Conservation (phyloP, 1,140 invertebrate species). For the Battus philenor region DNA sequence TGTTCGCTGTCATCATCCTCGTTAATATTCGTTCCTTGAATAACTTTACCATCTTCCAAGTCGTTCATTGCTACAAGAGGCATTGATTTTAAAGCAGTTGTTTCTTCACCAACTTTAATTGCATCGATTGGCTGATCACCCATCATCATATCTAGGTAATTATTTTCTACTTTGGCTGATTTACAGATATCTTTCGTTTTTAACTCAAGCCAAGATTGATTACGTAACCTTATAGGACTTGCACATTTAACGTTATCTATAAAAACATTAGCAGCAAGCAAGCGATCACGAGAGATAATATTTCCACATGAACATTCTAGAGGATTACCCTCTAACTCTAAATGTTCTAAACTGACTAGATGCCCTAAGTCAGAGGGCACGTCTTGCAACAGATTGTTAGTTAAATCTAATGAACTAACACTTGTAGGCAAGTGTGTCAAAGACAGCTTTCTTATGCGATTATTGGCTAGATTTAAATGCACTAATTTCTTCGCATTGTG, state of each 20-base stretch:
- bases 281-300: conserved; percentile 73
- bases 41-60: conserved; percentile 61
- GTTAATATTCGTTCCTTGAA: conserved; percentile 38
- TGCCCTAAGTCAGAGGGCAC: conserved; percentile 75
- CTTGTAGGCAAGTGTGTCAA: conserved; percentile 76
- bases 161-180: conserved; percentile 43
- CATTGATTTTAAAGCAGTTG: conserved; percentile 58
- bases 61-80: conserved; percentile 51
- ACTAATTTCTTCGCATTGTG: conserved; percentile 76
- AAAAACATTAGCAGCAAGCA: conserved; percentile 70
- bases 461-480: conserved; percentile 77
- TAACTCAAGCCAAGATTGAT: conserved; percentile 74
- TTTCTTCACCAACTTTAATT: conserved; percentile 51
- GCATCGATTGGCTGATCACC: conserved; percentile 75
- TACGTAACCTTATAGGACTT: conserved; percentile 67
- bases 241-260: conserved; percentile 76
- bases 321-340: conserved; percentile 77
- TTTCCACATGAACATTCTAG: conserved; percentile 79
- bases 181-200: conserved; percentile 76
- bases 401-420: conserved; percentile 78
- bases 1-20: conserved; percentile 64
- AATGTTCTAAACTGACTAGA: conserved; percentile 72
- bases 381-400: conserved; percentile 77
- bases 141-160: conserved; percentile 77
- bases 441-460: conserved; percentile 73